Evolutionary conservation across 2,888 invertebrate genomes (phyloP), one percentile per base, ranked within the genome.

Genomic region (Sisyra terminalis): DNA sequence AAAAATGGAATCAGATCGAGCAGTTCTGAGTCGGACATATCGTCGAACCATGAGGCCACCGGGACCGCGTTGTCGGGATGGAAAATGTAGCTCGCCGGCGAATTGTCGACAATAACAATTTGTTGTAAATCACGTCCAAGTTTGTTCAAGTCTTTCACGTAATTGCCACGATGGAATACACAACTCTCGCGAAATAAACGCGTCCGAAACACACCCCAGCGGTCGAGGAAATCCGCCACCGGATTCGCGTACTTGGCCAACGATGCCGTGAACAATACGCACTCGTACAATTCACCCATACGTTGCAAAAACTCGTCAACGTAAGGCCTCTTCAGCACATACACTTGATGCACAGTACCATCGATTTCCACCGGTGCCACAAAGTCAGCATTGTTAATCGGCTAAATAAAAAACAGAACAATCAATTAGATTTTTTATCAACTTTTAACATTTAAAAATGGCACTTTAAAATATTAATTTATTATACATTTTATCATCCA

Each of bases 1-100:
- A 99, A 90, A 66, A 96, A 88, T 54, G 97, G 97, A 65, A 98
- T 86, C 61, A 98, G 73, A 70, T 98, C 96, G 58, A 92, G 73
- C 51, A 98, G 75, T 67, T 98, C 97, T 47, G 88, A 85, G 67
- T 98, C 98, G 57, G 84, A 82, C 78, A 89, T 88, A 67, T 98
- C 98, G 68, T 99, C 97, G 69, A 99, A 99, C 98, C 98, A 98
- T 51, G 96, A 96, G 60, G 90, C 88, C 51, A 98, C 96, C 59
- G 97, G 94, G 64, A 98, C 96, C 66, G 97, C 97, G 71, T 98
- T 98, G 65, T 97, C 94, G 59, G 97, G 97, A 78, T 98, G 98
- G 83, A 99, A 99, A 73, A 97, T 93, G 67, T 99, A 98, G 51
- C 94, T 94, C 58, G 96, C 96, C 56, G 98, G 98, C 57, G 97